phyloP scores from a whole-genome alignment of 2,797 vertebrate genomes.

The Acanthiza pusilla region DNA sequence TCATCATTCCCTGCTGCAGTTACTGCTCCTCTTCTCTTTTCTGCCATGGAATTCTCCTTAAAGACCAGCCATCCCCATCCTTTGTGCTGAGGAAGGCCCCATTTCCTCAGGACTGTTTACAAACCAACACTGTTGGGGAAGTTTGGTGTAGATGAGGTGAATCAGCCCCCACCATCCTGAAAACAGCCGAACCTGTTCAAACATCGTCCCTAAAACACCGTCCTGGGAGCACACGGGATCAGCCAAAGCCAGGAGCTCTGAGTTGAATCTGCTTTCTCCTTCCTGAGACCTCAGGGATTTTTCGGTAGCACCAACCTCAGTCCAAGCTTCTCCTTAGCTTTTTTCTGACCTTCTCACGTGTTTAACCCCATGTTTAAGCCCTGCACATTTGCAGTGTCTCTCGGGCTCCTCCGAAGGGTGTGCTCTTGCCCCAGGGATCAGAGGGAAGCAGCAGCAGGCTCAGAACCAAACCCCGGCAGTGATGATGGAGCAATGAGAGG shows the following conservation, averaged over 20 bases:
- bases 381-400: background rate
- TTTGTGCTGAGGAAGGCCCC: background rate
- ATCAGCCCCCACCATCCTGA: rapidly evolving
- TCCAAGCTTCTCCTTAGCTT: background rate
- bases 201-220: background rate
- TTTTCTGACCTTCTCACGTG: rapidly evolving
- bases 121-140: background rate
- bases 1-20: background rate
- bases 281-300: background rate
- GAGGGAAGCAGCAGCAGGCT: background rate
- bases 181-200: background rate
- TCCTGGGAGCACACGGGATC: background rate
- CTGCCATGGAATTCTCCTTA: background rate
- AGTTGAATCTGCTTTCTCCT: background rate
- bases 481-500: background rate
- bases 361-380: background rate
- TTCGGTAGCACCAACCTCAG: background rate
- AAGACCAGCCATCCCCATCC: background rate
- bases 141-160: background rate
- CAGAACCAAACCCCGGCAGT: background rate
- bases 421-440: background rate
- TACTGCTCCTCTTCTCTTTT: background rate
- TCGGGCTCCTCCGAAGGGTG: rapidly evolving
- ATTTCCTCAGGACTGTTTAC: background rate
- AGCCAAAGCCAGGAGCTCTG: background rate